Percentiles rank a stretch among this genome's conserved stretches.
phyloP scores from a whole-genome alignment of 2,797 vertebrate genomes.

The Lacerta bilineata region DNA sequence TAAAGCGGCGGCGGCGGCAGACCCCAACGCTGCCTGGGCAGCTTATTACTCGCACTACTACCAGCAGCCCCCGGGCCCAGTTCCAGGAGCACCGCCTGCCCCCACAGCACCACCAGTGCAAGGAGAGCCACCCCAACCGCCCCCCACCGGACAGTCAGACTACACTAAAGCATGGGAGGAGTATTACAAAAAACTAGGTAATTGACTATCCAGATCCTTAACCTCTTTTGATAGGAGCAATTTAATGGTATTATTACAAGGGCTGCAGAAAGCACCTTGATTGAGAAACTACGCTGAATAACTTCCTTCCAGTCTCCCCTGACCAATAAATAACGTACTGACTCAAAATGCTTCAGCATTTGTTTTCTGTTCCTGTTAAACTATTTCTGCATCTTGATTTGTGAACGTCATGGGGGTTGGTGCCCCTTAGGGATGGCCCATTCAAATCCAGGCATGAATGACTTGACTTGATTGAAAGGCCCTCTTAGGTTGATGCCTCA shows the following conservation, averaged over 20 bases:
- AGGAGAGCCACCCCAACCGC: slow-evolving; percentile 82
- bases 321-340: not conserved
- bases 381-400: not conserved
- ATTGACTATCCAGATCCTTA: not conserved
- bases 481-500: not conserved
- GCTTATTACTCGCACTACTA: slow-evolving; percentile 97
- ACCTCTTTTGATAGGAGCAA: not conserved
- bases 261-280: not conserved
- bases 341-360: not conserved
- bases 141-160: slow-evolving; percentile 88
- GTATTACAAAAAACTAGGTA: slow-evolving; percentile 94
- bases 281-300: not conserved
- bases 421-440: not conserved
- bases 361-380: not conserved
- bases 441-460: not conserved
- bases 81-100: slow-evolving; percentile 84
- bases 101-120: slow-evolving; percentile 85
- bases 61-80: slow-evolving; percentile 88
- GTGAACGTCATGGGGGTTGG: not conserved
- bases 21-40: slow-evolving; percentile 94
- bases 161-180: slow-evolving; percentile 97
- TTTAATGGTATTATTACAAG: not conserved
- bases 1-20: slow-evolving; percentile 85
- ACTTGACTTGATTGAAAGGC: not conserved
- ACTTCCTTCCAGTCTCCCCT: not conserved